Base-by-base conservation (phyloP, 2,797 vertebrate species). In the Dromococcyx pavoninus region DNA sequence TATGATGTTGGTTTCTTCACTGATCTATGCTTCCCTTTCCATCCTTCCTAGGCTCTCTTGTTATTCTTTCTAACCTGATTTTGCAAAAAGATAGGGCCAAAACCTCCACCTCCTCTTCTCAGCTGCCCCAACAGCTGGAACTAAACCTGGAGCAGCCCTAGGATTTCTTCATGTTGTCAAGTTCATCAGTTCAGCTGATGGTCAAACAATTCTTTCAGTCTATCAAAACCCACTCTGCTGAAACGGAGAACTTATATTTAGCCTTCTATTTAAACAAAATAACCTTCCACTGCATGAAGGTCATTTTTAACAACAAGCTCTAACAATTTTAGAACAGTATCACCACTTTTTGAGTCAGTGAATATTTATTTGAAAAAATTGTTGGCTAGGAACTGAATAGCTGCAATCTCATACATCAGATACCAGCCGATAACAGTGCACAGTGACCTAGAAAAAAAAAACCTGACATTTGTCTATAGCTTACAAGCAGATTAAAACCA, bases 281-380 rank as follows among this genome's bases (percentile, higher is more conserved):
- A 60, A 93, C 93, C 96, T 95, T 33, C 61, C 77, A 69, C 23
- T 30, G 61, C 82, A 39, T 5, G 10, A 92, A 95, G 95, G 95
- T 96, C 91, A 72, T 74, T 79, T 83, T 86, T 92, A 96, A 93
- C 89, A 94, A 89, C 67, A 48, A 75, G 51, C 77, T 73, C n/a
- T 3, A 82, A 48, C 67, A 37, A 18, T 85, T 94, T 92, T 60
- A 92, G 87, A 76, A 64, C 17, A 85, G 57, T 61, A 80, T 41
- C 94, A 67, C 67, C 17, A 78, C 51, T 65, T 87, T 50, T 73
- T 32, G 43, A 74, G 65, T 22, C 50, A 41, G 28, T 65, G 87
- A 89, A 44, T 83, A 93, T 88, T 86, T 94, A 73, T 74, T 70
- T 92, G 73, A 50, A 86, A 88, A 46, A 65, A 13, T 3, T 13